Conservation (phyloP, 2,113 vertebrate genomes). For the Bufo bufo region DNA sequence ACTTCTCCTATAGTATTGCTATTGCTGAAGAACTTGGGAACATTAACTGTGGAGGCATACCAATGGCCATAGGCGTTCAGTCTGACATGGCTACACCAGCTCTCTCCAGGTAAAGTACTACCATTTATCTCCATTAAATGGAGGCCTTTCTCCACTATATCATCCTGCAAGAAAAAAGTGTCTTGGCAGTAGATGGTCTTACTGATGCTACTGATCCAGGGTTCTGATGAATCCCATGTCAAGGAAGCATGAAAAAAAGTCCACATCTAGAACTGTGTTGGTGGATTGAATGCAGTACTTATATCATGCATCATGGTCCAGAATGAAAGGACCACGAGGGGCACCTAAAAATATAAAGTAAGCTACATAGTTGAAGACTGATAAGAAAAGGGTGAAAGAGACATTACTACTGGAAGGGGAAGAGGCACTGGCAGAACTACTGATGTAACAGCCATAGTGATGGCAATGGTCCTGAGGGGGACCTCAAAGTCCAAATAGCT, state of each 20-base stretch:
- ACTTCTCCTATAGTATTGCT: constrained; percentile 85
- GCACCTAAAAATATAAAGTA: no score
- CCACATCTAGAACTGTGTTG: background rate
- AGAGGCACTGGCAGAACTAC: no score
- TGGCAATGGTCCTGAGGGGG: no score
- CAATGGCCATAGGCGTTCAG: constrained; percentile 88
- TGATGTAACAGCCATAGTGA: no score
- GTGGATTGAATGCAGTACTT: background rate
- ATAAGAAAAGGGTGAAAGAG: no score
- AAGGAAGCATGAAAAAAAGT: background rate
- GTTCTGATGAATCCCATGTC: background rate
- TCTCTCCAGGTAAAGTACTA: constrained; percentile 77
- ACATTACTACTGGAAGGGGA: no score
- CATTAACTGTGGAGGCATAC: constrained; percentile 80
- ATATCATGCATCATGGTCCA: no score
- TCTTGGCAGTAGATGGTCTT: no score
- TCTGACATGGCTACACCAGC: constrained; percentile 85
- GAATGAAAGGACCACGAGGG: no score
- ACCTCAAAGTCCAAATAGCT: no score
- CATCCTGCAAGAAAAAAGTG: background rate
- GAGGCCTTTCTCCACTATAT: background rate
- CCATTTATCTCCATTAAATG: background rate
- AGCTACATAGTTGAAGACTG: no score
- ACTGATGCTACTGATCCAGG: no score
- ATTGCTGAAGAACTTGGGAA: constrained; percentile 84